Conservation (phyloP, 2,888 invertebrate genomes). For the Apantesis nais region DNA sequence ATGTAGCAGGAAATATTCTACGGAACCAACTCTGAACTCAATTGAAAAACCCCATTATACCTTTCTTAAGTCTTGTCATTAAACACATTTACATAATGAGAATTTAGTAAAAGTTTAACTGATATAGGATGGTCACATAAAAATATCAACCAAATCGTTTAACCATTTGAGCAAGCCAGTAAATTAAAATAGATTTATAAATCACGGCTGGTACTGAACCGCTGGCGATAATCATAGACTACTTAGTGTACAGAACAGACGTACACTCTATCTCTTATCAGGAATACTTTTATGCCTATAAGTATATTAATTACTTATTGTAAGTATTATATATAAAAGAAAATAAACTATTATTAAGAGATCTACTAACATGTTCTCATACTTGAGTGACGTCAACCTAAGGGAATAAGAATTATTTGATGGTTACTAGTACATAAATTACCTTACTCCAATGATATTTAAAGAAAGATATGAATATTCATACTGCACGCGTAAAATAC, state of each 20-base stretch:
- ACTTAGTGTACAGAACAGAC: not conserved
- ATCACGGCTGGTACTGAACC: slow-evolving; percentile 49
- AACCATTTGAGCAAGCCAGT: slow-evolving; percentile 37
- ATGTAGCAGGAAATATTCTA: not conserved
- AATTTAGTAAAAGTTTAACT: slow-evolving; percentile 6
- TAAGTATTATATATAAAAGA: not conserved
- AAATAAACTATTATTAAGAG: too few relatives aligned
- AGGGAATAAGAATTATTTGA: too few relatives aligned
- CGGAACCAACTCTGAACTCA: not conserved
- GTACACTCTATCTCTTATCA: not conserved
- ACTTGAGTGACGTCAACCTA: too few relatives aligned
- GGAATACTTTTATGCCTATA: not conserved
- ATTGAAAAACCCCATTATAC: slow-evolving; percentile 1
- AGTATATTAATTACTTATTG: not conserved
- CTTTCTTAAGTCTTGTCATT: not conserved
- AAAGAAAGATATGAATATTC: too few relatives aligned
- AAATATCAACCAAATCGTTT: slow-evolving; percentile 63
- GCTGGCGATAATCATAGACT: slow-evolving; percentile 35
- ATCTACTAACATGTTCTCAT: too few relatives aligned
- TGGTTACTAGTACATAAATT: too few relatives aligned
- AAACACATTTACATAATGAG: not conserved
- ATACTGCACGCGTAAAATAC: too few relatives aligned
- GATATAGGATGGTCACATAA: slow-evolving; percentile 53
- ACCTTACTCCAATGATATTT: too few relatives aligned
- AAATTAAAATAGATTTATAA: slow-evolving; percentile 61